A percentile compares a stretch with the other conserved stretches of the same genome.
Evolutionary conservation across 2,888 invertebrate species (phyloP).

Genomic region (Exephanes ischioxanthus): DNA sequence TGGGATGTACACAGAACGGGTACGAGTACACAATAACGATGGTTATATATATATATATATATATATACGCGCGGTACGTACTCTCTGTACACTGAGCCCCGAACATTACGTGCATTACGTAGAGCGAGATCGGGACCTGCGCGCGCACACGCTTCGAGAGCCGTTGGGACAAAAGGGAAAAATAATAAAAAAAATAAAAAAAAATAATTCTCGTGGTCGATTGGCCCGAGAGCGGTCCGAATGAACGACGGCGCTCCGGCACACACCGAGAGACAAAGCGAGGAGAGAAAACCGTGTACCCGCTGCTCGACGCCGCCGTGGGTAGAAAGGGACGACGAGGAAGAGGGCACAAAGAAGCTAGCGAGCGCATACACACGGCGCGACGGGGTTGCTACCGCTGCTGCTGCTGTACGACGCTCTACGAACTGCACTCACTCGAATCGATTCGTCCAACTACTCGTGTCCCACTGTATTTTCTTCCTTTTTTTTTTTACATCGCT

Average conservation of each 20-base stretch:
- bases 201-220: slow-evolving; percentile 65
- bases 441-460: slow-evolving; percentile 69
- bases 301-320: slow-evolving; percentile 40
- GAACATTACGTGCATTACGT: slow-evolving; percentile 55
- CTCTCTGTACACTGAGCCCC: slow-evolving; percentile 39
- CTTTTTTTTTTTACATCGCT: slow-evolving; percentile 44
- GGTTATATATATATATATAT: slow-evolving; percentile 15
- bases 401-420: slow-evolving; percentile 62
- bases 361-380: slow-evolving; percentile 50
- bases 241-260: slow-evolving; percentile 65
- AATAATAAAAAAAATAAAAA: slow-evolving; percentile 43
- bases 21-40: slow-evolving; percentile 8
- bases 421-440: slow-evolving; percentile 69
- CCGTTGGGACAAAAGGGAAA: slow-evolving; percentile 24
- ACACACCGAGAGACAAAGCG: slow-evolving; percentile 64
- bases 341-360: slow-evolving; percentile 66
- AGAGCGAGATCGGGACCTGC: slow-evolving; percentile 35
- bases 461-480: slow-evolving; percentile 56
- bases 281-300: slow-evolving; percentile 38
- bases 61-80: slow-evolving; percentile 6
- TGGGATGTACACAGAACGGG: background rate
- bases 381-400: slow-evolving; percentile 67
- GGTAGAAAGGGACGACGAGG: slow-evolving; percentile 65
- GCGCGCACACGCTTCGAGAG: slow-evolving; percentile 16
- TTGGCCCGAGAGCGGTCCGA: slow-evolving; percentile 66